Conservation (phyloP, 2,888 invertebrate species). For the Phragmatobia fuliginosa region DNA sequence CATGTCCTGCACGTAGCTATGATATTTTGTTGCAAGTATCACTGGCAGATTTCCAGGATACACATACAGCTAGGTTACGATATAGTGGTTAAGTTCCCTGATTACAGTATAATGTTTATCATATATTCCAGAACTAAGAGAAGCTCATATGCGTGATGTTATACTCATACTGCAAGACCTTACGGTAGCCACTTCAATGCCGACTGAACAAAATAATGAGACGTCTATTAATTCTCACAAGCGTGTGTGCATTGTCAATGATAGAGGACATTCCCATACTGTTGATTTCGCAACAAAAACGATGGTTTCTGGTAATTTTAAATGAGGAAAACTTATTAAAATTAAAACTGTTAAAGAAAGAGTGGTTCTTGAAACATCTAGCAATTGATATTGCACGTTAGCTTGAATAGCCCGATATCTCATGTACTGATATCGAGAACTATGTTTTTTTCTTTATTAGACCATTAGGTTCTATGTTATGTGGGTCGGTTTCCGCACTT, state of each 20-base stretch:
- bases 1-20: too few species aligned
- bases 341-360: conserved; percentile 5
- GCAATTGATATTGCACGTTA: background rate
- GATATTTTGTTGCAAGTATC: too few species aligned
- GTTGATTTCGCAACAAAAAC: conserved; percentile 67
- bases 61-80: too few species aligned
- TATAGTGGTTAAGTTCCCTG: too few species aligned
- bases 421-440: background rate
- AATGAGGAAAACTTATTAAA: conserved; percentile 18
- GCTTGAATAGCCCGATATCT: background rate
- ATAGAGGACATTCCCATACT: conserved; percentile 65
- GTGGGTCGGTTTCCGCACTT: too few species aligned
- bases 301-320: conserved; percentile 42
- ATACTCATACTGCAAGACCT: conserved; percentile 21
- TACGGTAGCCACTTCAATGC: conserved; percentile 58
- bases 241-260: conserved; percentile 52
- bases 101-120: too few species aligned
- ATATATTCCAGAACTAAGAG: background rate
- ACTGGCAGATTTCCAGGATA: too few species aligned
- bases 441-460: too few species aligned
- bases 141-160: background rate
- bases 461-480: too few species aligned
- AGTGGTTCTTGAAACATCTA: background rate
- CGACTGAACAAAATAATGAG: conserved; percentile 60
- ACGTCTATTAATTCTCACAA: conserved; percentile 72